A percentile compares a stretch with the other conserved stretches of the same genome.
Evolutionary conservation across 92 coral and sea anemone genomes (phyloP).

Genomic region (Chrysogorgia sp.): DNA sequence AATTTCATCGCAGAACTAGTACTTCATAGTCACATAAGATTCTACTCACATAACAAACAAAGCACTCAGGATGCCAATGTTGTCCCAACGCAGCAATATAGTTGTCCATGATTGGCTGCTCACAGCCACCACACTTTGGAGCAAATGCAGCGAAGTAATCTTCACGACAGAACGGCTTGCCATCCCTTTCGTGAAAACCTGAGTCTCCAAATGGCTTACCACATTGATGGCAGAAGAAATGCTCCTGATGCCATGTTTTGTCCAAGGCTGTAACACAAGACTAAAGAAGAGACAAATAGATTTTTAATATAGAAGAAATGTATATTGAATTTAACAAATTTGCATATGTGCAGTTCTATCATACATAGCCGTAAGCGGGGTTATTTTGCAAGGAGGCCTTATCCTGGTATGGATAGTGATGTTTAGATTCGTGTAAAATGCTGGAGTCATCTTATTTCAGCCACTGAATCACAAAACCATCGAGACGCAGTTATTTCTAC

Average conservation of each 20-base stretch:
- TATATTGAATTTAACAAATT: no score
- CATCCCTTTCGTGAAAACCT: constrained; percentile 98
- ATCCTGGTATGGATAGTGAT: no score
- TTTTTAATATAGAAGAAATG: neutral
- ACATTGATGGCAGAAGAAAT: constrained; percentile 92
- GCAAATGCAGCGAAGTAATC: constrained; percentile 99
- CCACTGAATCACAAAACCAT: no score
- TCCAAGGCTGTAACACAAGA: constrained; percentile 98
- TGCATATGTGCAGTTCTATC: neutral
- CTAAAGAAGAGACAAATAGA: constrained; percentile 38
- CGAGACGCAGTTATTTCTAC: no score
- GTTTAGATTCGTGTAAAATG: no score
- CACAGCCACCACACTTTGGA: constrained; percentile 99
- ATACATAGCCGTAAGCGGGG: neutral
- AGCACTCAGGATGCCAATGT: constrained; percentile 98
- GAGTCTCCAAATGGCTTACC: constrained; percentile 93
- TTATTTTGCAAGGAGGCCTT: neutral
- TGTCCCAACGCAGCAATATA: constrained; percentile 97
- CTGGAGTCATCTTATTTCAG: no score
- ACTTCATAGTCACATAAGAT: neutral
- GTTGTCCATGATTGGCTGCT: constrained; percentile 95
- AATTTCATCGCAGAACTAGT: neutral
- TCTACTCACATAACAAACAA: constrained; percentile 85
- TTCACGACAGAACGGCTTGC: constrained; percentile 96
- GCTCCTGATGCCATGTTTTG: constrained; percentile 99